These are phyloP conservation scores for Plebejus melissa DNA, from an alignment of 2,888 invertebrate species.

Conservation along the genomic window DNA sequence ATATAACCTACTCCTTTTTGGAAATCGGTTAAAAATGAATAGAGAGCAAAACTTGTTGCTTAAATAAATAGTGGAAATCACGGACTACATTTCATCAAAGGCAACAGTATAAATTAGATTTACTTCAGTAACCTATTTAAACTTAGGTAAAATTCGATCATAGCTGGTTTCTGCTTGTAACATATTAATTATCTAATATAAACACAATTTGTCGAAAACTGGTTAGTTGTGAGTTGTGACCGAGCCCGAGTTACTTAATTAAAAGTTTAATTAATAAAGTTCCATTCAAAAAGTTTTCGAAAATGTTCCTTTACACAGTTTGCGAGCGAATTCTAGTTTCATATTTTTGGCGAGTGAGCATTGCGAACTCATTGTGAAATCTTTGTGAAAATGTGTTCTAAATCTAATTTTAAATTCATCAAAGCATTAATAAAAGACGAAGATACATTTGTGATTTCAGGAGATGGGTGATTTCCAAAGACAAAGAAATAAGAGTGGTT, in stretches of 20 bases:
- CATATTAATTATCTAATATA: not conserved
- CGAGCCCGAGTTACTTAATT: not conserved
- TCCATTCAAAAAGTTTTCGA: not conserved
- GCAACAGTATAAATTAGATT: not conserved
- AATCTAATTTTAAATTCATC: not conserved
- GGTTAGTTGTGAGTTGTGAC: not conserved
- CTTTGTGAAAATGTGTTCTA: not conserved
- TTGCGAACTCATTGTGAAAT: not conserved
- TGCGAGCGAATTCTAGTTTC: not conserved
- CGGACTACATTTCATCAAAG: not conserved
- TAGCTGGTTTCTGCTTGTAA: not conserved
- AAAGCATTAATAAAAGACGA: not conserved
- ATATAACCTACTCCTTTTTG: no score
- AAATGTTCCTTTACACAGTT: not conserved
- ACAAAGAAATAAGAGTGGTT: slow-evolving; percentile 71
- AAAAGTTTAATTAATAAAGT: not conserved
- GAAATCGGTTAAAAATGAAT: no score
- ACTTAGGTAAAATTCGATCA: not conserved
- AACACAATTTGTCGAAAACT: not conserved
- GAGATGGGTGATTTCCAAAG: slow-evolving; percentile 49
- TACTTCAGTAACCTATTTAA: not conserved
- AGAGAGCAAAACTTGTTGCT: no score
- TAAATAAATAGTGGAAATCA: no score
- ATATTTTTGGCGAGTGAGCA: not conserved
- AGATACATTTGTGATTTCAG: slow-evolving; percentile 41